phyloP scores from a whole-genome alignment of 2,113 vertebrate genomes.

The Canis aureus region DNA sequence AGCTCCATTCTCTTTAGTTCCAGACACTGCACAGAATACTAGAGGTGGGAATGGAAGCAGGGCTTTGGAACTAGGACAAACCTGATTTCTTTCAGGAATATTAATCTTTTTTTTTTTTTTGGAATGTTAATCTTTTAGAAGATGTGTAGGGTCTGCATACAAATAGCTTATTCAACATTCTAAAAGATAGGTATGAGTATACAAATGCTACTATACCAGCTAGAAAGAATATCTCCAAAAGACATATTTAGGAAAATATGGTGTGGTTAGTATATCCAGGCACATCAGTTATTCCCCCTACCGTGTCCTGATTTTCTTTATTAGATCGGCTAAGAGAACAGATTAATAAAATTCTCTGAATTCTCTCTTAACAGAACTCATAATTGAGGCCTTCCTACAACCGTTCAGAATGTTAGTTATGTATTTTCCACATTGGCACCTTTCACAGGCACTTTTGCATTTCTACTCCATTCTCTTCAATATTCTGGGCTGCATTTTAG shows the following conservation, averaged over 20 bases:
- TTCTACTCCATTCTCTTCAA: constrained; percentile 38
- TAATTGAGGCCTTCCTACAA: not conserved
- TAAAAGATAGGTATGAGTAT: not conserved
- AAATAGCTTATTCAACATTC: not conserved
- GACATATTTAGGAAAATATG: not conserved
- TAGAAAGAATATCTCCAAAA: not conserved
- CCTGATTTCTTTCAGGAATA: not conserved
- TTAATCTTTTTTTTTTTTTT: not conserved
- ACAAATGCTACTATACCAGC: not conserved
- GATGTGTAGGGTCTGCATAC: not conserved
- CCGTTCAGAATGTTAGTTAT: not conserved
- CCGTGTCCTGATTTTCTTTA: constrained; percentile 30
- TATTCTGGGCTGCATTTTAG: constrained; percentile 80
- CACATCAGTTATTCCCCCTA: too few species aligned
- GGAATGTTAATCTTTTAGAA: not conserved
- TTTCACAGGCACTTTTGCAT: constrained; percentile 49
- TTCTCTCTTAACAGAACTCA: constrained; percentile 50
- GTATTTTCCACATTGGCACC: not conserved
- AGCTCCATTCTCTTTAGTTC: not conserved
- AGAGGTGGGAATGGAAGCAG: not conserved
- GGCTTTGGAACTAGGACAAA: not conserved
- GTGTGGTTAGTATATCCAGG: not conserved
- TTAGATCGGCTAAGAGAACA: not conserved
- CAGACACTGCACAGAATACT: not conserved
- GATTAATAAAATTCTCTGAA: constrained; percentile 42